Percentiles rank a stretch among this genome's conserved stretches.
These are phyloP conservation scores for Drosophila malerkotliana DNA, from an alignment of 1,140 invertebrate species.

Conservation along the genomic window DNA sequence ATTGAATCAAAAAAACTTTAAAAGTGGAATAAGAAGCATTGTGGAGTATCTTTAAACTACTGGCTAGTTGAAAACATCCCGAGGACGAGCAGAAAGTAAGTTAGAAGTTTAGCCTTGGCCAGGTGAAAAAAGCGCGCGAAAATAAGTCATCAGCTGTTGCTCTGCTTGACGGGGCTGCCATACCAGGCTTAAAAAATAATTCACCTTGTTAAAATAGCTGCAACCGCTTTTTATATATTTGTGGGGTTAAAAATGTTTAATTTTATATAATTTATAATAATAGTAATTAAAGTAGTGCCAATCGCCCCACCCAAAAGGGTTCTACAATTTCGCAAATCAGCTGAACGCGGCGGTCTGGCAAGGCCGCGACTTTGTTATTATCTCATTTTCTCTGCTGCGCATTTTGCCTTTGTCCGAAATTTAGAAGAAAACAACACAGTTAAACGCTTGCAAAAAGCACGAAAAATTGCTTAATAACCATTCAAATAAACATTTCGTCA, in stretches of 20 bases:
- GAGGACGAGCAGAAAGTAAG: conserved; percentile 39
- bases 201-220: neutral
- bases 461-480: conserved; percentile 48
- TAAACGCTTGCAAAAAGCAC: conserved; percentile 43
- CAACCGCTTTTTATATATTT: neutral
- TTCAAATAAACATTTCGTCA: conserved; percentile 24
- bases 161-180: conserved; percentile 2
- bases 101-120: conserved; percentile 1
- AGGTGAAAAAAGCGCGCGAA: conserved; percentile 38
- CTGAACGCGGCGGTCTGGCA: conserved; percentile 55
- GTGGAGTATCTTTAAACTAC: neutral
- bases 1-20: neutral
- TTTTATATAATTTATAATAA: neutral
- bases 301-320: conserved; percentile 5
- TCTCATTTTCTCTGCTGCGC: conserved; percentile 81
- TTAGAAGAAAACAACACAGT: conserved; percentile 59
- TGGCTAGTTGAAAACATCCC: conserved; percentile 13
- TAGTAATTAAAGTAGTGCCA: neutral
- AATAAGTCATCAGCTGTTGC: conserved; percentile 57
- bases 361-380: conserved; percentile 68
- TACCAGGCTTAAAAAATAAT: conserved; percentile 39
- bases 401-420: conserved; percentile 72
- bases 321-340: conserved; percentile 50
- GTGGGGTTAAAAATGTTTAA: neutral
- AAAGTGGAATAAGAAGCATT: neutral